These are phyloP conservation scores for Nomada goodeniana DNA, from an alignment of 2,888 invertebrate species.

Conservation along the genomic window DNA sequence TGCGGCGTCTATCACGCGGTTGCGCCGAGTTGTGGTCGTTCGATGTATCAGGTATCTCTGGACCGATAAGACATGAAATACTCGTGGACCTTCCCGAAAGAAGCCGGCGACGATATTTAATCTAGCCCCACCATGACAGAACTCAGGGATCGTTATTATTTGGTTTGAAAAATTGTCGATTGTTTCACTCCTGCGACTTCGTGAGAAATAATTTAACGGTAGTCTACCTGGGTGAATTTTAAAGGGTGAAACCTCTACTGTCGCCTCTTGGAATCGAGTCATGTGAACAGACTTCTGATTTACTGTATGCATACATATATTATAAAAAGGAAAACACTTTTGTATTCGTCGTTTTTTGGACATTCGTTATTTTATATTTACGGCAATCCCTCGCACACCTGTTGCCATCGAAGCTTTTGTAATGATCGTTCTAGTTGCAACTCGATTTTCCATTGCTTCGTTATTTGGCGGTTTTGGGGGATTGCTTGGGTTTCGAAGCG, in stretches of 20 bases:
- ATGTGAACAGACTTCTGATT: too few relatives aligned
- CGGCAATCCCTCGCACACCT: slow-evolving; percentile 35
- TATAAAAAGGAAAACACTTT: background rate
- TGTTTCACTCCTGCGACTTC: too few relatives aligned
- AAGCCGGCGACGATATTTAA: slow-evolving; percentile 50
- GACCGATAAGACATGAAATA: slow-evolving; percentile 67
- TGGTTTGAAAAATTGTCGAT: too few relatives aligned
- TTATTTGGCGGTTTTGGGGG: background rate
- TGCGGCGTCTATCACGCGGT: slow-evolving; percentile 39
- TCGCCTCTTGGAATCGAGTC: too few relatives aligned
- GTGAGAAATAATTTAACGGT: too few relatives aligned
- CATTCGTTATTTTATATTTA: slow-evolving; percentile 15
- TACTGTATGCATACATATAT: too few relatives aligned
- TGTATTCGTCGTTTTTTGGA: background rate
- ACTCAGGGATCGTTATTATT: too few relatives aligned
- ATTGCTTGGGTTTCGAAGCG: too few relatives aligned
- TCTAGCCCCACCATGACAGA: slow-evolving; percentile 19
- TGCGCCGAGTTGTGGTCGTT: slow-evolving; percentile 36
- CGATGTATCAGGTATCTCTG: slow-evolving; percentile 62
- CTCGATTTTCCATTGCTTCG: slow-evolving; percentile 4
- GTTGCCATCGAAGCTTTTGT: slow-evolving; percentile 41
- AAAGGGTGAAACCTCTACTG: too few relatives aligned
- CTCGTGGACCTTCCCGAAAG: slow-evolving; percentile 33
- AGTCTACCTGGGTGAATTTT: too few relatives aligned
- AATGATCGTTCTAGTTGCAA: slow-evolving; percentile 24